Evolutionary conservation across 1,140 invertebrate species (phyloP).

Genomic region (Asobara japonica): DNA sequence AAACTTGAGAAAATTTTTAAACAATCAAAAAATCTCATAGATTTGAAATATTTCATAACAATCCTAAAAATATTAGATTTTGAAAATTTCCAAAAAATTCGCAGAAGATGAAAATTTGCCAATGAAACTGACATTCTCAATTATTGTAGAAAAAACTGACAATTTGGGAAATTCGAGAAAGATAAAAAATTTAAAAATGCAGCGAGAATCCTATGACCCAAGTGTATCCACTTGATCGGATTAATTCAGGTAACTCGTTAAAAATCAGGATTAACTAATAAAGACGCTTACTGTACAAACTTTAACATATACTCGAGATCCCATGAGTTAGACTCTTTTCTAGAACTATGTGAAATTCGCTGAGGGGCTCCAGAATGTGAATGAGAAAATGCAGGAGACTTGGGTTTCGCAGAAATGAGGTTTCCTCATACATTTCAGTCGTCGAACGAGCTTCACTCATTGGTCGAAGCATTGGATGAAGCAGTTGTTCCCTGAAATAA

Average conservation of each 20-base stretch:
- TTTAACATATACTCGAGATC: slow-evolving; percentile 73
- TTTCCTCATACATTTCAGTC: slow-evolving; percentile 94
- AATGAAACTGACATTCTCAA: neutral
- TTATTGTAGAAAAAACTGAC: neutral
- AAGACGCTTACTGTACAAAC: slow-evolving; percentile 1
- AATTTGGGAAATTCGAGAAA: no score
- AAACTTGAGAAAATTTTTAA: no score
- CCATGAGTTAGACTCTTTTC: slow-evolving; percentile 96
- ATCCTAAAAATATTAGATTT: no score
- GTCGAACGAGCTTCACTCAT: slow-evolving; percentile 89
- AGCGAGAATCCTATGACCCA: neutral
- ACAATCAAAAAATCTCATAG: no score
- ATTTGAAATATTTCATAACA: no score
- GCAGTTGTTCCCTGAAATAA: slow-evolving; percentile 85
- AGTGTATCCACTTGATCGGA: slow-evolving; percentile 18
- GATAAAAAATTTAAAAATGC: no score
- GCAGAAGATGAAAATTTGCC: neutral
- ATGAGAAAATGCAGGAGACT: slow-evolving; percentile 87
- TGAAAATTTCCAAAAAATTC: neutral
- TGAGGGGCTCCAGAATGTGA: slow-evolving; percentile 90
- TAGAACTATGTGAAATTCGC: slow-evolving; percentile 91
- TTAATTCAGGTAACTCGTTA: slow-evolving; percentile 20
- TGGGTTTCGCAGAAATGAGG: slow-evolving; percentile 90
- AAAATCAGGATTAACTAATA: slow-evolving; percentile 32
- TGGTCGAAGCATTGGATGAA: slow-evolving; percentile 88